phyloP scores from a whole-genome alignment of 2,113 vertebrate species.

The Budorcas taxicolor region DNA sequence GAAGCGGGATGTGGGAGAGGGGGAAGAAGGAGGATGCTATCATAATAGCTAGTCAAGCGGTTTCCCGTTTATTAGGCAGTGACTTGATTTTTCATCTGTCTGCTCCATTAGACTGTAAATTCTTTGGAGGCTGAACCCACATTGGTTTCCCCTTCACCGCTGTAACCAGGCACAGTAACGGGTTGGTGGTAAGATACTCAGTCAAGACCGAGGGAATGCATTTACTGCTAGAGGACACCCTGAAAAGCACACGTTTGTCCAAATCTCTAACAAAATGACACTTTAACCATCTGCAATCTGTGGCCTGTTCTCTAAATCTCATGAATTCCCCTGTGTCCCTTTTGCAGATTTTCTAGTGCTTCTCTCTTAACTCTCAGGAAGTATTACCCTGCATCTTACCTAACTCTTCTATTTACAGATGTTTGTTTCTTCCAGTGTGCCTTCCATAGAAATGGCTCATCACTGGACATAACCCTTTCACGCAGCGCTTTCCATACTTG shows the following conservation, averaged over 20 bases:
- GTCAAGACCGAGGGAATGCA: neutral
- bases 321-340: neutral
- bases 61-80: neutral
- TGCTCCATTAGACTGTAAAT: neutral
- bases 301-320: neutral
- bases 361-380: neutral
- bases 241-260: neutral
- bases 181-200: neutral
- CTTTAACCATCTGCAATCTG: neutral
- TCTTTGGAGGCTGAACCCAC: neutral
- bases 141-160: neutral
- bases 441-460: neutral
- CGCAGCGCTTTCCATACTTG: neutral
- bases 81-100: neutral
- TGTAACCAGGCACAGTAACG: neutral
- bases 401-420: neutral
- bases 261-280: slow-evolving; percentile 1
- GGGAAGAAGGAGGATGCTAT: neutral
- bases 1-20: accelerated
- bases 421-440: neutral
- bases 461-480: neutral
- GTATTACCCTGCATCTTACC: neutral
- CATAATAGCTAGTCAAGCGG: neutral
- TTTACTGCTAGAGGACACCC: neutral
- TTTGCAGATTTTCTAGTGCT: neutral